A percentile compares a stretch with the other conserved stretches of the same genome.
Evolutionary conservation across 2,113 vertebrate species (phyloP).

Genomic region (Megaceryle maxima): DNA sequence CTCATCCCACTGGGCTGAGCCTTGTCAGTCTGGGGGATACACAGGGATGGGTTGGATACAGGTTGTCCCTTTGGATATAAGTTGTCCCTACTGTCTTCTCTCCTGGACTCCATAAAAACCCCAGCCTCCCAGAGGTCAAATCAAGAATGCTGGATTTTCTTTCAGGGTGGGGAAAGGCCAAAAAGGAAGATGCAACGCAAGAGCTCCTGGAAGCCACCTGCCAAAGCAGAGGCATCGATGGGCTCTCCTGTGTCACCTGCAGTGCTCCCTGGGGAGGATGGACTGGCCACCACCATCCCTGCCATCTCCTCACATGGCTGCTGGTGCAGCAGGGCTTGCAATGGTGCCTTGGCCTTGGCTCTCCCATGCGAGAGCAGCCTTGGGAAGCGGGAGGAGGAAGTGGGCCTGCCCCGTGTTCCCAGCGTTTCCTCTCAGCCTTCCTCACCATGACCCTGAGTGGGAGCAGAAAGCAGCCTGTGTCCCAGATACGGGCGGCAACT

Average conservation of each 20-base stretch:
- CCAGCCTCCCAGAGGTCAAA: background rate
- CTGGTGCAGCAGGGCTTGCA: rapidly evolving
- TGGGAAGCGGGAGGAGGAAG: slow-evolving; percentile 29
- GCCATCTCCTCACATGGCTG: background rate
- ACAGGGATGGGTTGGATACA: rapidly evolving
- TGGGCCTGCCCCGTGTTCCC: background rate
- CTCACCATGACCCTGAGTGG: background rate
- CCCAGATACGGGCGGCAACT: background rate
- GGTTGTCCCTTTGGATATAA: background rate
- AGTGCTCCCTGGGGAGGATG: background rate
- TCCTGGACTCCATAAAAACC: background rate
- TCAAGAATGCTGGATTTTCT: background rate
- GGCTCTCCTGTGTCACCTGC: background rate
- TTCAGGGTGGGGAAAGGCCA: background rate
- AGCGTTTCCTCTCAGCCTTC: background rate
- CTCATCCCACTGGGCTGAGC: background rate
- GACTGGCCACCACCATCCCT: background rate
- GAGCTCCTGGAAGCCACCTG: rapidly evolving
- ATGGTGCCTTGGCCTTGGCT: background rate
- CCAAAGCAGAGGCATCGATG: rapidly evolving
- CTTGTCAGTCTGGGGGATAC: background rate
- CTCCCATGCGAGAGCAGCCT: background rate
- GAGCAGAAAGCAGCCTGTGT: background rate
- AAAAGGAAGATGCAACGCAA: background rate
- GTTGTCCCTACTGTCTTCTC: background rate